Conservation (phyloP, 2,113 vertebrate genomes). For the Empidonax traillii region DNA sequence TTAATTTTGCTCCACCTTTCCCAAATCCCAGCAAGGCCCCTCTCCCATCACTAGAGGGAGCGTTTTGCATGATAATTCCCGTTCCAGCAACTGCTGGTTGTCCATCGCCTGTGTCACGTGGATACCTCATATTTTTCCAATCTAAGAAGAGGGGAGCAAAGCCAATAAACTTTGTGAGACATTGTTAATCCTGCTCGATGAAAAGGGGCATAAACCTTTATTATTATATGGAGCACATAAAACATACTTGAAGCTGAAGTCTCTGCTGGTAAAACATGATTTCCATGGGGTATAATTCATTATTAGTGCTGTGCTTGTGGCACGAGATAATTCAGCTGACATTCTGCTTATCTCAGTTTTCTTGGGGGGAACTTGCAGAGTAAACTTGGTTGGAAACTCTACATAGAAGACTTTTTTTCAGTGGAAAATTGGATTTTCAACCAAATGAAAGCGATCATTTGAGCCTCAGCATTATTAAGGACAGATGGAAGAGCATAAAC, state of each 20-base stretch:
- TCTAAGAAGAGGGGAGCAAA: neutral
- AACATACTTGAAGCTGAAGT: neutral
- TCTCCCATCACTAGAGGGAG: constrained; percentile 45
- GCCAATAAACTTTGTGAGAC: neutral
- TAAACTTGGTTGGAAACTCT: neutral
- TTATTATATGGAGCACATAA: neutral
- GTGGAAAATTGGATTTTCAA: neutral
- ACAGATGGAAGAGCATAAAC: neutral
- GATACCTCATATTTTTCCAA: constrained; percentile 21
- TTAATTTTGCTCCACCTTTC: neutral
- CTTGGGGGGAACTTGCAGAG: neutral
- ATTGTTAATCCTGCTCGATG: neutral
- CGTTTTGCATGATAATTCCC: neutral
- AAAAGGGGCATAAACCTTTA: constrained; percentile 30
- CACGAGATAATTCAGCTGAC: neutral
- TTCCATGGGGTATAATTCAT: neutral
- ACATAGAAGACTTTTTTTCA: neutral
- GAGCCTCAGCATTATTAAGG: neutral
- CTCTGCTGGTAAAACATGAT: neutral
- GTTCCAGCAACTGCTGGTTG: neutral
- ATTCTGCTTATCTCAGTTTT: neutral
- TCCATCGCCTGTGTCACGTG: neutral
- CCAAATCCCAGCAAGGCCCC: neutral
- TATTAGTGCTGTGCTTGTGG: neutral
- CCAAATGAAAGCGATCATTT: neutral